Evolutionary conservation across 2,113 vertebrate genomes (phyloP).

Genomic region (Chaetops frenatus): DNA sequence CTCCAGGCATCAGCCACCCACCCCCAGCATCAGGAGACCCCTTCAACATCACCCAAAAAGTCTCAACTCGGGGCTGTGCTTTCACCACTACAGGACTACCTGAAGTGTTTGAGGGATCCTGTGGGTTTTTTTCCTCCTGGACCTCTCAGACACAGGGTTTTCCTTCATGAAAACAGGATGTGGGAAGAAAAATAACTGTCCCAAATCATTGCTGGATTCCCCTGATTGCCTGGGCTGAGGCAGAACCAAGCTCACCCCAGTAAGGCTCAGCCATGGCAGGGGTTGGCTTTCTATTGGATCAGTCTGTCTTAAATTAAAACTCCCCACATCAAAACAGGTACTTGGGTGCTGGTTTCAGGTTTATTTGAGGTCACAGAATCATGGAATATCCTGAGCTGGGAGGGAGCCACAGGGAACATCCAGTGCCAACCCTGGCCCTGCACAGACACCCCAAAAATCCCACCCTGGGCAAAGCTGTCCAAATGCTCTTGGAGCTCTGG

Average conservation of each 20-base stretch:
- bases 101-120: neutral
- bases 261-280: neutral
- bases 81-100: neutral
- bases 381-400: neutral
- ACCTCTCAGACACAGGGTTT: neutral
- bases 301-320: neutral
- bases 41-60: neutral
- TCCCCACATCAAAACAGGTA: too few species aligned
- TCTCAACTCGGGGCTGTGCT: neutral
- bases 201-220: neutral
- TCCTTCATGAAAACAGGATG: neutral
- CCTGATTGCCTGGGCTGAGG: neutral
- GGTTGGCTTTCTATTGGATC: neutral
- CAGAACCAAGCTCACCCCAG: neutral
- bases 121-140: neutral
- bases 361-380: neutral
- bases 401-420: too few species aligned
- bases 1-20: neutral
- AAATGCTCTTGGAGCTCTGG: neutral
- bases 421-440: neutral
- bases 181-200: neutral
- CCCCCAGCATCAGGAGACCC: neutral
- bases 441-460: neutral
- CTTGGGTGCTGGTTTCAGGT: neutral
- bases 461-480: neutral